Evolutionary conservation across 2,888 invertebrate species (phyloP), one percentile per base, ranked within the genome.

Genomic region (Leistus spinibarbis): DNA sequence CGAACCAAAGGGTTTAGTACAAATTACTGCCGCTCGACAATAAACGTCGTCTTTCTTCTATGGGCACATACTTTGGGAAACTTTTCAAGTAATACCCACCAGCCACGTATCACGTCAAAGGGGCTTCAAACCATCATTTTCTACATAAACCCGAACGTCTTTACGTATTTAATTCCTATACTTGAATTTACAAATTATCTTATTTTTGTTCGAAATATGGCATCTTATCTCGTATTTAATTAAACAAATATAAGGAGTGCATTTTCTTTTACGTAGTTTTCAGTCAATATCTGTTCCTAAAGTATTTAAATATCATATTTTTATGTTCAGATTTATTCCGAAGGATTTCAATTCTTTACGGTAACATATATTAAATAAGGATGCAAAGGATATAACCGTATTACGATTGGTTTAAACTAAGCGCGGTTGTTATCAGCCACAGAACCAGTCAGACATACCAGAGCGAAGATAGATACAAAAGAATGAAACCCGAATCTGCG

Each of bases 11-110:
- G 56, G 24, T 77, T 82, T 80, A 81, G 81, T 80, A 81, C 79
- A 80, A 80, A 82, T 82, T 82, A 82, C 81, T 79, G 80, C 81
- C 78, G 24, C 27, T 27, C 1, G 64, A 80, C 82, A 82, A 82
- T 82, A 82, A 82, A 82, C 79, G 81, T 24, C 64, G 64, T 16
- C 24, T 57, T 17, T 20, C 17, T 20, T 17, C 57, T 57, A 20
- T 7, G 7, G 16, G 7, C 16, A 19, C 2, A 19, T 20, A 20
- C 57, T 57, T 57, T 57, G 17, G n/a, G 57, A 40, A 40, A 24
- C n/a, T 24, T 24, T 24, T 24, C 24, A 3, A 24, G 24, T 4
- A 24, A 24, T 24, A 24, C n/a, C n/a, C n/a, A n/a, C n/a, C n/a
- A n/a, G n/a, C n/a, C n/a, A n/a, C 24, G 24, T 24, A 24, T 7